phyloP scores from a whole-genome alignment of 2,113 vertebrate genomes.

The Peromyscus maniculatus region DNA sequence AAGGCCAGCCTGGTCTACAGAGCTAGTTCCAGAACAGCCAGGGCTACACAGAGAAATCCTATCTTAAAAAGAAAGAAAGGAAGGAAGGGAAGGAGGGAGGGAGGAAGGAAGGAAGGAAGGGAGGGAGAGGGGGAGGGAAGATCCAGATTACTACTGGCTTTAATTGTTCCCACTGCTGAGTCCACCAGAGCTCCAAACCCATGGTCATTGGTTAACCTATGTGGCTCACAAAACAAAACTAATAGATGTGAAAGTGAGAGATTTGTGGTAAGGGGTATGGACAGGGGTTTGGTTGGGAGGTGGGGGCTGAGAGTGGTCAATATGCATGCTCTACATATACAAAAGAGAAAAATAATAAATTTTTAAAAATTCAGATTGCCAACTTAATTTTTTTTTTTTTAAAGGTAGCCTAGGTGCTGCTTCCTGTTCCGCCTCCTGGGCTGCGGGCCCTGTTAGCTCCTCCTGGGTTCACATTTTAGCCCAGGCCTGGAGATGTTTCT shows the following conservation, averaged over 20 bases:
- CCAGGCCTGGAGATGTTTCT: neutral
- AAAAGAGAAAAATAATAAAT: neutral
- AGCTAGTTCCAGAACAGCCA: neutral
- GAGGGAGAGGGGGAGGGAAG: neutral
- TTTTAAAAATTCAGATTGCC: neutral
- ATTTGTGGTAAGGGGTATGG: neutral
- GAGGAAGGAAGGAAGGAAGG: no score
- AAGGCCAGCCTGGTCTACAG: neutral
- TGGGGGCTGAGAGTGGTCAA: neutral
- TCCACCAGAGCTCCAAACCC: neutral
- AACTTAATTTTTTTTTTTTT: neutral
- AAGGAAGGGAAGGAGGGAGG: neutral
- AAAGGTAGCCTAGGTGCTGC: neutral
- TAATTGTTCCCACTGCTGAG: neutral
- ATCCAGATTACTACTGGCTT: neutral
- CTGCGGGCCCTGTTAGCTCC: neutral
- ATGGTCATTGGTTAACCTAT: neutral
- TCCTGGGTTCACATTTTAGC: fast-evolving
- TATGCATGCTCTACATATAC: no score
- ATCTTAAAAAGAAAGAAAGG: neutral
- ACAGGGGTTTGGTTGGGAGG: neutral
- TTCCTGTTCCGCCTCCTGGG: no score
- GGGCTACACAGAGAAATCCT: neutral
- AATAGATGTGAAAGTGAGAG: neutral
- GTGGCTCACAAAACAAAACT: neutral